Percentiles rank a stretch among this genome's conserved stretches.
Evolutionary conservation across 2,888 invertebrate species (phyloP).

Genomic region (Amblyjoppa fuscipennis): DNA sequence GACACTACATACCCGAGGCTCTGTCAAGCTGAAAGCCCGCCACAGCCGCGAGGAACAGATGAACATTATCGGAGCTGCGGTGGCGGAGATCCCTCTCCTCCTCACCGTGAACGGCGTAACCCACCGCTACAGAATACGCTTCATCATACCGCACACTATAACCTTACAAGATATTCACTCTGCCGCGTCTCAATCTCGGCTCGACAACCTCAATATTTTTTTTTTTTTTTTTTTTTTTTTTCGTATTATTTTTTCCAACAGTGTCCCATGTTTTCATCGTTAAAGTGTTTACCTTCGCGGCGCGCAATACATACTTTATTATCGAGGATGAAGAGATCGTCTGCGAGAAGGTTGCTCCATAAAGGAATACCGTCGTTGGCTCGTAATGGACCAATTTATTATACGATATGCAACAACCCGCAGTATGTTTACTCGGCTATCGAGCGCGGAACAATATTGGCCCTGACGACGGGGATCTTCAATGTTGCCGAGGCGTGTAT

Average conservation of each 20-base stretch:
- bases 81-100: neutral
- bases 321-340: conserved; percentile 10
- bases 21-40: conserved; percentile 25
- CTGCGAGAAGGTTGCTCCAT: neutral
- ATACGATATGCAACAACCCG: neutral
- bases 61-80: conserved; percentile 22
- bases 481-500: neutral
- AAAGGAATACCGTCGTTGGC: neutral
- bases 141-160: neutral
- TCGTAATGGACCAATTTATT: conserved; percentile 2
- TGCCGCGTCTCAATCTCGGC: conserved; percentile 2
- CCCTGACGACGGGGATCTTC: conserved; percentile 4
- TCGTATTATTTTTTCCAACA: neutral
- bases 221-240: neutral
- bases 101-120: neutral
- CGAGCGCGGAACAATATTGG: conserved; percentile 3
- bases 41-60: conserved; percentile 33
- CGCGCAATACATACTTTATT: conserved; percentile 6
- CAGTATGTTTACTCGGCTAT: neutral
- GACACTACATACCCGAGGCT: conserved; percentile 5
- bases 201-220: neutral
- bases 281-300: conserved; percentile 20
- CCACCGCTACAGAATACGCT: neutral
- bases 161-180: conserved; percentile 9
- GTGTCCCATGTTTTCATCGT: conserved; percentile 4